Base-by-base conservation (phyloP, 2,113 vertebrate species). In the Protobothrops flavoviridis region DNA sequence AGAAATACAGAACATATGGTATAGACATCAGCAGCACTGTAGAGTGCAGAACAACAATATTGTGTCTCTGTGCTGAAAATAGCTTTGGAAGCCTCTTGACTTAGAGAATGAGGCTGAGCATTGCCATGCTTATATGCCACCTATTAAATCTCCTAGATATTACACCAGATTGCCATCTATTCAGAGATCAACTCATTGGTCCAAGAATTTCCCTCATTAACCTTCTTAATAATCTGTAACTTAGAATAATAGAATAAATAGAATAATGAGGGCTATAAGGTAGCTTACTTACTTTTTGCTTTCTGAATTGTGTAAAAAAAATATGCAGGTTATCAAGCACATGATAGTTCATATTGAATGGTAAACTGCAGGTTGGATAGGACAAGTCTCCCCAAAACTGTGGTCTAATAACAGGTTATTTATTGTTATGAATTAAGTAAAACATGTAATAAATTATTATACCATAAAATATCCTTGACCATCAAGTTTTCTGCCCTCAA, bases 391-490 rank as follows among this genome's bases (percentile, higher is more conserved):
- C 12, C 29, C 3, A 21, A 21, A 88, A 88, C 21, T 88, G 3
- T 52, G 12, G 26, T 26, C 5, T 50, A 87, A 74, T n/a, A n/a
- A 29, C n/a, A 29, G 11, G 6, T 50, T 87, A n/a, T 29, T 81
- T 39, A 81, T 13, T 74, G 17, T 33, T 81, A 81, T 39, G 9
- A 21, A 81, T 74, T 74, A 7, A 74, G 39, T 81, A 21, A 39
- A 39, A 81, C 69, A 21, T 81, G 33, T 20, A 81, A 39, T 39
- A 33, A 53, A 94, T 48, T 95, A 96, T 95, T 91, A 53, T 92
- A 26, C 29, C 93, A 81, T 93, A 93, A 95, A 57, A 89, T 92
- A 94, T 21, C 85, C 55, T 29, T 94, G 69, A 95, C 56, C 20
- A 92, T 52, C 55, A n/a, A 3, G 15, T 81, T 39, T 81, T 39